Percentiles rank a stretch among this genome's conserved stretches.
Evolutionary conservation across 1,140 invertebrate genomes (phyloP).

Genomic region (Eciton burchellii): DNA sequence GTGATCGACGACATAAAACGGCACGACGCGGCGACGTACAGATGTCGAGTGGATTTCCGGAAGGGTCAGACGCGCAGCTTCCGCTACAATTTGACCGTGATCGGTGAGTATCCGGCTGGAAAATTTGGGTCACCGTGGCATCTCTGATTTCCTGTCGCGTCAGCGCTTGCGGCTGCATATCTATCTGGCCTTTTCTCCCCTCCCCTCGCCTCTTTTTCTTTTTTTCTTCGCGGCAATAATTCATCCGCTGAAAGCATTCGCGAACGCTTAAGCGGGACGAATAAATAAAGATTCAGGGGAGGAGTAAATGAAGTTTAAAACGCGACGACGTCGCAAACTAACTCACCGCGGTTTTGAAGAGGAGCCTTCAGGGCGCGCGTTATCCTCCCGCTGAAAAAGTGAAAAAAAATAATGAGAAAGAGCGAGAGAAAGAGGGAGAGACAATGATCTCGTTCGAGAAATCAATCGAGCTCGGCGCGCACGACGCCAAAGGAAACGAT

Average conservation of each 20-base stretch:
- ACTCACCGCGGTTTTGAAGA: conserved; percentile 57
- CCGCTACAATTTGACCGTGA: conserved; percentile 94
- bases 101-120: conserved; percentile 89
- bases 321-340: conserved; percentile 44
- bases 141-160: not conserved
- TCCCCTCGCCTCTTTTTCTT: too few species aligned
- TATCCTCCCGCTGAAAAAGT: conserved; percentile 25
- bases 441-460: conserved; percentile 8
- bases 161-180: not conserved
- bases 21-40: conserved; percentile 94
- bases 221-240: not conserved
- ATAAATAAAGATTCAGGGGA: not conserved
- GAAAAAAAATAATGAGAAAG: conserved; percentile 17
- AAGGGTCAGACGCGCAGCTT: conserved; percentile 95
- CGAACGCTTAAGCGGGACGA: too few species aligned
- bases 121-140: not conserved
- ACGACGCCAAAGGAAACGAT: conserved; percentile 39
- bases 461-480: conserved; percentile 55
- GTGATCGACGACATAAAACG: conserved; percentile 92
- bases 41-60: conserved; percentile 95
- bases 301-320: not conserved
- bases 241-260: conserved; percentile 12
- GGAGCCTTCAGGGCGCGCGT: conserved; percentile 28
- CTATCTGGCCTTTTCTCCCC: too few species aligned
- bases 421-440: not conserved